A percentile compares a stretch with the other conserved stretches of the same genome.
These are phyloP conservation scores for Adelognathus sp. DNA, from an alignment of 2,888 invertebrate species.

Conservation along the genomic window DNA sequence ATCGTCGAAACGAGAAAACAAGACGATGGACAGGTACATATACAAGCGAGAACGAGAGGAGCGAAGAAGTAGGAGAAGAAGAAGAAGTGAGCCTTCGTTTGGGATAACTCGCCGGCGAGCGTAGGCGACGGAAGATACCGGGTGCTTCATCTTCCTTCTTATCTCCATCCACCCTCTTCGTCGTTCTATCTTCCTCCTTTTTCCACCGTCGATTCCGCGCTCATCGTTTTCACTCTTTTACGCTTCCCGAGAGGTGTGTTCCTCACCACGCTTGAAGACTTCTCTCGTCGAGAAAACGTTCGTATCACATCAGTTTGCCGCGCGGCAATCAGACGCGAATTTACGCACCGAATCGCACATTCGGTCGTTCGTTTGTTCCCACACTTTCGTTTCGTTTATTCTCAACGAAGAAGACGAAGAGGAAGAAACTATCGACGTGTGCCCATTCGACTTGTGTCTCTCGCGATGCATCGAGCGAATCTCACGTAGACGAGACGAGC, in stretches of 20 bases:
- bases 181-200: neutral
- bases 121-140: conserved; percentile 57
- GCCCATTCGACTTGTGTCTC: neutral
- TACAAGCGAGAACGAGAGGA: neutral
- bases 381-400: conserved; percentile 69
- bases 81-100: conserved; percentile 39
- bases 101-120: conserved; percentile 47
- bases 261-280: conserved; percentile 9
- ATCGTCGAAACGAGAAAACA: conserved; percentile 30
- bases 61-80: neutral
- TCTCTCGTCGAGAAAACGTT: conserved; percentile 40
- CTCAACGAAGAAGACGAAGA: conserved; percentile 3
- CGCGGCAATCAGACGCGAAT: conserved; percentile 66
- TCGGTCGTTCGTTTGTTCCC: conserved; percentile 64
- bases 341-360: conserved; percentile 69
- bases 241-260: neutral
- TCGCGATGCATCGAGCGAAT: conserved; percentile 10
- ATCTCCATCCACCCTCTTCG: conserved; percentile 38
- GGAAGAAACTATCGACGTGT: conserved; percentile 13
- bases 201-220: conserved; percentile 3
- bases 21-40: conserved; percentile 31
- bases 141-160: conserved; percentile 58
- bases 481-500: conserved; percentile 48
- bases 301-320: conserved; percentile 57
- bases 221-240: neutral